Evolutionary conservation across 2,888 invertebrate genomes (phyloP).

Genomic region (Watsonalla cultraria): DNA sequence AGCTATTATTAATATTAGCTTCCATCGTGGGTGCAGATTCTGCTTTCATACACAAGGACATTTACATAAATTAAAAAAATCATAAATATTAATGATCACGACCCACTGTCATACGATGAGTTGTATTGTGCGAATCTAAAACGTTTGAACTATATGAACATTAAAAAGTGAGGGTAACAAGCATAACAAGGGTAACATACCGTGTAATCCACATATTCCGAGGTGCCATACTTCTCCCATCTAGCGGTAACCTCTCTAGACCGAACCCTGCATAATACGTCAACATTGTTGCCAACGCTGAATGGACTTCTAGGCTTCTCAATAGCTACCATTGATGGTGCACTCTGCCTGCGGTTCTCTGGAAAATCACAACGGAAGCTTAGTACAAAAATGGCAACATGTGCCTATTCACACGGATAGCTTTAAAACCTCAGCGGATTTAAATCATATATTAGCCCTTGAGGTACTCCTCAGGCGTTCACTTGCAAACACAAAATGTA

Average conservation of each 20-base stretch:
- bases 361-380: neutral
- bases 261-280: constrained; percentile 44
- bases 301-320: constrained; percentile 51
- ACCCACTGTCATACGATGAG: too few species aligned
- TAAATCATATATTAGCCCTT: too few species aligned
- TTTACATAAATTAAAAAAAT: too few species aligned
- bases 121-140: too few species aligned
- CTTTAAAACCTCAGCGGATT: too few species aligned
- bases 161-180: neutral
- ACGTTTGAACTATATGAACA: neutral
- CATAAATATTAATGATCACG: too few species aligned
- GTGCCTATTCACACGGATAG: neutral
- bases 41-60: too few species aligned
- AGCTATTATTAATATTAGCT: too few species aligned
- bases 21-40: too few species aligned
- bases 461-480: too few species aligned
- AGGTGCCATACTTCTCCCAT: constrained; percentile 53
- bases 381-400: neutral
- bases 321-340: constrained; percentile 47
- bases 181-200: constrained; percentile 47
- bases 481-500: too few species aligned
- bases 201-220: constrained; percentile 48
- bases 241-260: constrained; percentile 30
- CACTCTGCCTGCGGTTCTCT: constrained; percentile 8
- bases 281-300: constrained; percentile 56